Evolutionary conservation across 1,140 invertebrate species (phyloP), one percentile per base, ranked within the genome.

Genomic region (Druon quercuslanigerum): DNA sequence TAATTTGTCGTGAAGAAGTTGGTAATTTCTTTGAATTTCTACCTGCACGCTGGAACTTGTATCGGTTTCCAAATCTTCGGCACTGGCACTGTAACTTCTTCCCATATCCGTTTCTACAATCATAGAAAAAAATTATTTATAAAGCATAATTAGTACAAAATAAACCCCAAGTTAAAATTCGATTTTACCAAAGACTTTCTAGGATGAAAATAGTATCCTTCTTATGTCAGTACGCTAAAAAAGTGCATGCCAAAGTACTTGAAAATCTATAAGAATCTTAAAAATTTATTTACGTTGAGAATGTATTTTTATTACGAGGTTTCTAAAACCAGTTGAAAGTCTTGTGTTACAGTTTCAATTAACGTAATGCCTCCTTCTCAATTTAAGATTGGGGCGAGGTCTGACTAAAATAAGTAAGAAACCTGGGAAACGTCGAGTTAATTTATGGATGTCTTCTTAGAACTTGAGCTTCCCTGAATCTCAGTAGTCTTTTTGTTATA

Each of bases 1-100:
- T 16, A 96, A 89, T 86, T 94, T 94, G 74, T 93, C 92, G 84
- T 95, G 93, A 16, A 96, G 87, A 77, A 94, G 93, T 73, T 92
- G 92, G 83, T 94, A 94, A 82, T 93, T 94, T 77, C 88, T 89
- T 85, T 92, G 92, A 70, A 94, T 92, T 86, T 94, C 93, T 17
- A 90, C 89, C 72, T 92, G 91, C 16, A 88, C 83, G 13, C 60
- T 82, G 3, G 80, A 77, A 52, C 74, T 84, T 25, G 75, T 33
- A 71, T 79, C 78, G 71, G 83, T 84, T 16, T 82, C 84, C 33
- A 87, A 72, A 72, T 88, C 82, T 51, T 88, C 87, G 11, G 83
- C 79, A 71, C 84, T 87, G 8, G 81, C 87, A 70, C 83, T 84
- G 80, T 84, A 87, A 76, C 87, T 86, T 51, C 72, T 66, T 5